phyloP scores from a whole-genome alignment of 23 tunicate genomes.

The Phallusia fumigata region DNA sequence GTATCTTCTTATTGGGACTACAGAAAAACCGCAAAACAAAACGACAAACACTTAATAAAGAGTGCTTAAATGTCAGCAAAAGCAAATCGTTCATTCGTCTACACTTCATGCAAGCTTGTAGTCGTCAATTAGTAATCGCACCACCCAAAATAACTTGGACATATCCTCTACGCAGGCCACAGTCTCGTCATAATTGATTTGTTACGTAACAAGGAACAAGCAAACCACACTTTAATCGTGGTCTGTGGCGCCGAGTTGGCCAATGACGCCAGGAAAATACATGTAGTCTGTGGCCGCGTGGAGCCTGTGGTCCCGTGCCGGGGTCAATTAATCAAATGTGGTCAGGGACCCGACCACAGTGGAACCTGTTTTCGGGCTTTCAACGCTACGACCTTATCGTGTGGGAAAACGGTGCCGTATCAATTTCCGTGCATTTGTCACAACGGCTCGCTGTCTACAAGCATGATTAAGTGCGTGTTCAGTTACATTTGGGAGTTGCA shows the following conservation, averaged over 20 bases:
- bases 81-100: too few relatives aligned
- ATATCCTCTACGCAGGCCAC: not conserved
- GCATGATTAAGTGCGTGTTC: too few relatives aligned
- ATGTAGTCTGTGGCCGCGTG: not conserved
- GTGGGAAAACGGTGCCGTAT: not conserved
- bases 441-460: too few relatives aligned
- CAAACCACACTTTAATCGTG: not conserved
- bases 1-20: too few relatives aligned
- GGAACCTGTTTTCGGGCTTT: not conserved
- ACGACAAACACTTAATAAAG: too few relatives aligned
- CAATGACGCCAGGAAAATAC: not conserved
- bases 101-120: not conserved
- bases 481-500: too few relatives aligned
- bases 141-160: slow-evolving; percentile 1
- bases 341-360: too few relatives aligned
- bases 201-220: slow-evolving; percentile 1
- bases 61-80: too few relatives aligned
- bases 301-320: not conserved
- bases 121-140: not conserved
- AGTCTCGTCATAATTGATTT: slow-evolving; percentile 4
- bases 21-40: too few relatives aligned
- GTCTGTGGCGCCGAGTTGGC: not conserved
- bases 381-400: not conserved
- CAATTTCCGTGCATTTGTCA: not conserved
- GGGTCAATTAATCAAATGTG: not conserved